Evolutionary conservation across 1,140 invertebrate species (phyloP).

Genomic region (Aleiodes sp.): DNA sequence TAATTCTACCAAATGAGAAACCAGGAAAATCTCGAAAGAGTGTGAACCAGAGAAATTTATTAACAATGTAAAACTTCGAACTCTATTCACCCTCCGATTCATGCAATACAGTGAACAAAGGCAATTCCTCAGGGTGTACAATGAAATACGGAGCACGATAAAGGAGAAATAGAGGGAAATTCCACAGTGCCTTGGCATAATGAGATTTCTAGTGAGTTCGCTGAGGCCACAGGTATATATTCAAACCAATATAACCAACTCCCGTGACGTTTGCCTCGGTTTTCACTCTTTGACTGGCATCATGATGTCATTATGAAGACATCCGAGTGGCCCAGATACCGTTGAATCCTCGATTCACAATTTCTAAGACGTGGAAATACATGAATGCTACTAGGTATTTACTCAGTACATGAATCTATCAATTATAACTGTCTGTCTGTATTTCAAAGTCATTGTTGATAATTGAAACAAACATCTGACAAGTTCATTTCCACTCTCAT

Average conservation of each 20-base stretch:
- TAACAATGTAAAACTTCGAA: not conserved
- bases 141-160: not conserved
- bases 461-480: too few relatives aligned
- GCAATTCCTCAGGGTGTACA: constrained; percentile 2
- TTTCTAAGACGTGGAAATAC: not conserved
- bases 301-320: constrained; percentile 12
- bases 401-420: not conserved
- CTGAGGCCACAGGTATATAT: not conserved
- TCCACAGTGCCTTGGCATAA: constrained; percentile 15
- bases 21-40: too few relatives aligned
- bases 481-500: too few relatives aligned
- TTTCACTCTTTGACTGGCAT: constrained; percentile 13
- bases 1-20: too few relatives aligned
- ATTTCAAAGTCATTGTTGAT: not conserved
- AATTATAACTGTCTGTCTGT: not conserved
- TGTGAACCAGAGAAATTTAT: constrained; percentile 1
- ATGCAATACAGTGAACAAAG: constrained; percentile 19
- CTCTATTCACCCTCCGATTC: not conserved
- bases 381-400: not conserved
- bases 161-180: constrained; percentile 11
- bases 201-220: constrained; percentile 16
- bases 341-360: not conserved
- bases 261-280: constrained; percentile 16
- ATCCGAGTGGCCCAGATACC: constrained; percentile 4
- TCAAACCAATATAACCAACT: constrained; percentile 12